Conservation (phyloP, 2,113 vertebrate species). For the Piprites chloris region DNA sequence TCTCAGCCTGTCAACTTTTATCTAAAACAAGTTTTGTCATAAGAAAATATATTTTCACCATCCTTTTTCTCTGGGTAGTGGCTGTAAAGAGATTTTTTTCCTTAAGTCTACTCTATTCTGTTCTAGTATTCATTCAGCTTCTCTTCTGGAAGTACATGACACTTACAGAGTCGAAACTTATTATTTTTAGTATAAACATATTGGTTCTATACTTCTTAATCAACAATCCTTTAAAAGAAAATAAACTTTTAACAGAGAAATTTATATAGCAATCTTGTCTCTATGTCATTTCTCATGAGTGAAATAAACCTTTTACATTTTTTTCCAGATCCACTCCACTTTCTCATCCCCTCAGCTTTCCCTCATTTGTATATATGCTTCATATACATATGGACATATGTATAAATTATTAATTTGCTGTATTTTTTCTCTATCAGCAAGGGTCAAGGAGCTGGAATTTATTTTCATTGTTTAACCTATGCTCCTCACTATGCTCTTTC, state of each 20-base stretch:
- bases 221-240: not conserved
- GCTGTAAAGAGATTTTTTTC: not conserved
- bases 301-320: not conserved
- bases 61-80: not conserved
- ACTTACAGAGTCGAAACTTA: not conserved
- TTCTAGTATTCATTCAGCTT: not conserved
- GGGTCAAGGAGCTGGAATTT: not conserved
- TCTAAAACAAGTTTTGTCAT: not conserved
- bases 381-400: not conserved
- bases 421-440: not conserved
- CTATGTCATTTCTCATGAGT: not conserved
- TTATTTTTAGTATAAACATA: not conserved
- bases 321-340: not conserved
- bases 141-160: not conserved
- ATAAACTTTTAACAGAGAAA: not conserved
- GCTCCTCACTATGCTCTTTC: not conserved
- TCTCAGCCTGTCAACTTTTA: not conserved
- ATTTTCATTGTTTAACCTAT: not conserved
- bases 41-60: not conserved
- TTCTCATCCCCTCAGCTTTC: not conserved
- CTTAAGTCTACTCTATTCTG: not conserved
- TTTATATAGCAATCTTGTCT: not conserved
- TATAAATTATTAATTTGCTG: not conserved
- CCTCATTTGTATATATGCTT: not conserved
- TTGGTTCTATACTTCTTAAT: not conserved